phyloP scores from a whole-genome alignment of 2,113 vertebrate genomes.

The Pristiophorus japonicus region DNA sequence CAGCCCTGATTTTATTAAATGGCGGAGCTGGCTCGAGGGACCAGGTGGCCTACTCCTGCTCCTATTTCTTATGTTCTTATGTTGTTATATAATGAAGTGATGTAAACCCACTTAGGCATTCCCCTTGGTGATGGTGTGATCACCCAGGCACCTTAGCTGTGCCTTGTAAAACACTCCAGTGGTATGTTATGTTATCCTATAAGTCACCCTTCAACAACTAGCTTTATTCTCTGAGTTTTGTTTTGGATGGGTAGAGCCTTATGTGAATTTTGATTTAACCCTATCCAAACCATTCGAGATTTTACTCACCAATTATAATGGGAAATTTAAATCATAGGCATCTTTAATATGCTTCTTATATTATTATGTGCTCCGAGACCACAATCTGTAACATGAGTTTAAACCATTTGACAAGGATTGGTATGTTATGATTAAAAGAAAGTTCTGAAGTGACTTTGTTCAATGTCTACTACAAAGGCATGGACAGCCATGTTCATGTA shows the following conservation, averaged over 20 bases:
- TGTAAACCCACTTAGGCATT: neutral
- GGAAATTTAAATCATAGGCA: neutral
- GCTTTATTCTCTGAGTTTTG: neutral
- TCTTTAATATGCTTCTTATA: neutral
- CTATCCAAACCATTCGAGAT: neutral
- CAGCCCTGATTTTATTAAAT: too few relatives aligned
- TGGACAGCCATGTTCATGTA: neutral
- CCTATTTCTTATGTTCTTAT: too few relatives aligned
- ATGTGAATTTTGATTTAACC: neutral
- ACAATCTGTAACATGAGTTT: neutral
- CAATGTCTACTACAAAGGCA: neutral
- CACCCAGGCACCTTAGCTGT: neutral
- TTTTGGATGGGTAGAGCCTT: neutral
- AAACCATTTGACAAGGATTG: neutral
- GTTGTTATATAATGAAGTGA: neutral
- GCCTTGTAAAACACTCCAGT: neutral
- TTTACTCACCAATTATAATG: neutral
- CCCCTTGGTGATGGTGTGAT: neutral
- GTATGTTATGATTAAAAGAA: neutral
- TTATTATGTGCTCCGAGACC: neutral
- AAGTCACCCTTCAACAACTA: neutral
- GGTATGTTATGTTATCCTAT: neutral
- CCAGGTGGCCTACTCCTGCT: too few relatives aligned
- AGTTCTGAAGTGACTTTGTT: neutral
- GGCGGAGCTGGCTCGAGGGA: too few relatives aligned